Evolutionary conservation across 2,888 invertebrate species (phyloP).

Genomic region (Agrotis puta): DNA sequence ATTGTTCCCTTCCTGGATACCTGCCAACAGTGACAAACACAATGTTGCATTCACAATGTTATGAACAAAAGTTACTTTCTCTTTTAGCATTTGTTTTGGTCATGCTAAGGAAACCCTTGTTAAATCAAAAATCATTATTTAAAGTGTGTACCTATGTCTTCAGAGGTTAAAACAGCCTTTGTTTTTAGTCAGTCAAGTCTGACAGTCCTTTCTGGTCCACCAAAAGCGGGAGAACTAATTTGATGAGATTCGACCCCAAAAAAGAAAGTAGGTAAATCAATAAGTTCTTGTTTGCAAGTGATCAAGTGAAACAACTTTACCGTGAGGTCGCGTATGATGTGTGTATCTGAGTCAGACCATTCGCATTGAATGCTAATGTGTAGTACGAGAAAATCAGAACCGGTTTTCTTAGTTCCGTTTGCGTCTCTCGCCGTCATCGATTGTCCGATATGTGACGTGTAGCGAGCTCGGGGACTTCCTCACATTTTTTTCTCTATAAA

Average conservation of each 20-base stretch:
- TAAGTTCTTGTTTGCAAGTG: not conserved
- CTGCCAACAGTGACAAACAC: conserved; percentile 39
- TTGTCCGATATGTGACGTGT: conserved; percentile 46
- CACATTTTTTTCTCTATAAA: conserved; percentile 6
- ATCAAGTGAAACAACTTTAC: conserved; percentile 11
- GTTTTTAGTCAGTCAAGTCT: too few species aligned
- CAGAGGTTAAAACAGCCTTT: too few species aligned
- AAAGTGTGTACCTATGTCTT: too few species aligned
- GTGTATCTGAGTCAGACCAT: conserved; percentile 54
- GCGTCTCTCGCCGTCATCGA: conserved; percentile 61
- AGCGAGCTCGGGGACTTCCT: conserved; percentile 59
- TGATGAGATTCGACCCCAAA: too few species aligned
- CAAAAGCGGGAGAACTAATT: too few species aligned
- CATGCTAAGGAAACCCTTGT: not conserved
- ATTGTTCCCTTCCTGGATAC: conserved; percentile 48
- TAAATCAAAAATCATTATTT: too few species aligned
- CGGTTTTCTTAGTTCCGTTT: conserved; percentile 65
- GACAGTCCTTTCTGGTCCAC: too few species aligned
- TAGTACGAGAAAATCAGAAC: conserved; percentile 56
- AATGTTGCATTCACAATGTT: conserved; percentile 27
- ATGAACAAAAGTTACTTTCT: conserved; percentile 45
- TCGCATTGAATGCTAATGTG: conserved; percentile 61
- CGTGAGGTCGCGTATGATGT: conserved; percentile 9
- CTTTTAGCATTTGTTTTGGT: conserved; percentile 22
- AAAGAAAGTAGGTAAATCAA: too few species aligned